A percentile compares a stretch with the other conserved stretches of the same genome.
phyloP scores from a whole-genome alignment of 2,113 vertebrate species.

The Caranx melampygus region DNA sequence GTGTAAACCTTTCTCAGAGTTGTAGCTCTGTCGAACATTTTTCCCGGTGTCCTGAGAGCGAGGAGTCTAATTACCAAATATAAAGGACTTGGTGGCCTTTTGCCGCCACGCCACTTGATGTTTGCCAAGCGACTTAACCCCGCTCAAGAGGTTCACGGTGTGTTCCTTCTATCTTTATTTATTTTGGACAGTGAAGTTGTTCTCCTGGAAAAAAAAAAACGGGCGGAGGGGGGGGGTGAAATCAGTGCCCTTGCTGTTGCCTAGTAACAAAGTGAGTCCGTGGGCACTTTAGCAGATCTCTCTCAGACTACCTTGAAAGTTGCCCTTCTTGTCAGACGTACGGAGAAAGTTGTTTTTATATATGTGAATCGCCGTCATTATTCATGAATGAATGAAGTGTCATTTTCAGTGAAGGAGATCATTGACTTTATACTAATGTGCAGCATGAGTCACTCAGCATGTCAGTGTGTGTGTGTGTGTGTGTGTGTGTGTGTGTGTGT shows the following conservation, averaged over 20 bases:
- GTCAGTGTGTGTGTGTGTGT: not conserved
- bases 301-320: conserved; percentile 45
- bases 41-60: not conserved
- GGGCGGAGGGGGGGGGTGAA: not conserved
- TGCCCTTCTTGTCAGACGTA: conserved; percentile 31
- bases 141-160: conserved; percentile 55
- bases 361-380: conserved; percentile 29
- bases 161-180: conserved; percentile 69
- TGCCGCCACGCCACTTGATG: conserved; percentile 40
- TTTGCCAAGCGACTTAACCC: conserved; percentile 61
- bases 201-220: conserved; percentile 41
- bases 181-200: conserved; percentile 65
- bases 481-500: not conserved
- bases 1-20: not conserved
- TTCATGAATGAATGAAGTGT: conserved; percentile 6
- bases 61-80: conserved; percentile 29
- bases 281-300: conserved; percentile 43
- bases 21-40: not conserved
- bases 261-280: conserved; percentile 82
- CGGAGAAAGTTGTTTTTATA: conserved; percentile 21
- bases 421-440: not conserved
- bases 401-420: not conserved
- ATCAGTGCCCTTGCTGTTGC: conserved; percentile 79
- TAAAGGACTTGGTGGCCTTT: conserved; percentile 34
- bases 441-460: not conserved